Conservation (phyloP, 2,113 vertebrate species). For the Himantopus leucocephalus region DNA sequence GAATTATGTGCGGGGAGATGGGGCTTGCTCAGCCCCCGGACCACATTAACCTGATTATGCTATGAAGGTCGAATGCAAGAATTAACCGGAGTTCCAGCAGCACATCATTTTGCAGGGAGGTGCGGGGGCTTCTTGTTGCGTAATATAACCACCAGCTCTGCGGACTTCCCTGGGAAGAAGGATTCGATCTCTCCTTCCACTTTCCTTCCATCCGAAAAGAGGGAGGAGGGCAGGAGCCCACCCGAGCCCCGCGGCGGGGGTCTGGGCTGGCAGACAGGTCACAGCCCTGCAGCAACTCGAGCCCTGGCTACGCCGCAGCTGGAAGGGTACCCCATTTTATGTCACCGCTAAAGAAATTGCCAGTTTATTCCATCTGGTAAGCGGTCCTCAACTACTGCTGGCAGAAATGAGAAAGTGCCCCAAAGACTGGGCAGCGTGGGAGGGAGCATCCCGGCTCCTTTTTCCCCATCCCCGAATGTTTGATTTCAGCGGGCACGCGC, state of each 20-base stretch:
- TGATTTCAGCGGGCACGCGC: neutral
- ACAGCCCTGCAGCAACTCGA: neutral
- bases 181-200: neutral
- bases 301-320: neutral
- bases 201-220: neutral
- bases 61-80: neutral
- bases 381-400: neutral
- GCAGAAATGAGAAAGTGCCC: neutral
- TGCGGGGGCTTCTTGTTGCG: neutral
- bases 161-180: neutral
- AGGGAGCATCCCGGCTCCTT: neutral
- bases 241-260: neutral
- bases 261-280: neutral
- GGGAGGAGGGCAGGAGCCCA: neutral
- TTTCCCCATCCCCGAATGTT: accelerated
- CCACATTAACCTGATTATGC: neutral
- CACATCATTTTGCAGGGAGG: neutral
- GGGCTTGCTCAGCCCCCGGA: neutral
- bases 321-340: neutral
- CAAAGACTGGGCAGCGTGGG: neutral
- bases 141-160: neutral
- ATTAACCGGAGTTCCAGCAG: neutral
- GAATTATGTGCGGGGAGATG: neutral
- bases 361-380: neutral
- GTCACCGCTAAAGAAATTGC: neutral